A percentile compares a stretch with the other conserved stretches of the same genome.
phyloP scores from a whole-genome alignment of 2,888 invertebrate species.

The Leptinotarsa juncta region DNA sequence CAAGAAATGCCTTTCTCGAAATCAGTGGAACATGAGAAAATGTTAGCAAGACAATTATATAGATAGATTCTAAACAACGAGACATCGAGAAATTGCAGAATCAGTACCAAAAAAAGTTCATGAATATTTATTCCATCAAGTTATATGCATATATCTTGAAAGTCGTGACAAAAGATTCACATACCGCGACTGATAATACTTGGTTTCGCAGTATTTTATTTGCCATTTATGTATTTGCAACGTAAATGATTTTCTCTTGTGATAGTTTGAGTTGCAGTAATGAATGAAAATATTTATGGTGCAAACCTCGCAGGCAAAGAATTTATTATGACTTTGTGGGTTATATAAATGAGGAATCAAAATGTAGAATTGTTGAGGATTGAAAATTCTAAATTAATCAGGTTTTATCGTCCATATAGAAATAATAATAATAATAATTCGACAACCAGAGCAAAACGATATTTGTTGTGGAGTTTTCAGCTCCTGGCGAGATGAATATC shows the following conservation, averaged over 20 bases:
- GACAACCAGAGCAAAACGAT: too few relatives aligned
- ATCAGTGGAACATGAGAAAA: too few relatives aligned
- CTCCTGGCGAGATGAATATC: too few relatives aligned
- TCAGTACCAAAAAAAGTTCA: not conserved
- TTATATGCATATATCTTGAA: slow-evolving; percentile 24
- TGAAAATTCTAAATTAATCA: too few relatives aligned
- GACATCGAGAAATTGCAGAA: not conserved
- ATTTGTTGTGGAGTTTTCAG: too few relatives aligned
- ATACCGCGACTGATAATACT: slow-evolving; percentile 30
- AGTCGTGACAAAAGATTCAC: slow-evolving; percentile 36
- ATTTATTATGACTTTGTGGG: not conserved
- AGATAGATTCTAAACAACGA: too few relatives aligned
- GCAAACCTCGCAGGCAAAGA: not conserved
- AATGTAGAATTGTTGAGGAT: too few relatives aligned
- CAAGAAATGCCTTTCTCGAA: too few relatives aligned
- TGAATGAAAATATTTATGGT: not conserved
- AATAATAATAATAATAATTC: too few relatives aligned
- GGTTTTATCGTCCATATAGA: too few relatives aligned
- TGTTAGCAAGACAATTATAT: too few relatives aligned
- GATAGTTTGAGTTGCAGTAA: slow-evolving; percentile 1
- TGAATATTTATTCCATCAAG: not conserved
- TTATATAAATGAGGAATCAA: not conserved
- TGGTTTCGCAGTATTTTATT: slow-evolving; percentile 27
- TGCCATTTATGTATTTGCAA: slow-evolving; percentile 25
- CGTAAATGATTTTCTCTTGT: not conserved